phyloP scores from a whole-genome alignment of 2,797 vertebrate species.

The Rallus crepitans region DNA sequence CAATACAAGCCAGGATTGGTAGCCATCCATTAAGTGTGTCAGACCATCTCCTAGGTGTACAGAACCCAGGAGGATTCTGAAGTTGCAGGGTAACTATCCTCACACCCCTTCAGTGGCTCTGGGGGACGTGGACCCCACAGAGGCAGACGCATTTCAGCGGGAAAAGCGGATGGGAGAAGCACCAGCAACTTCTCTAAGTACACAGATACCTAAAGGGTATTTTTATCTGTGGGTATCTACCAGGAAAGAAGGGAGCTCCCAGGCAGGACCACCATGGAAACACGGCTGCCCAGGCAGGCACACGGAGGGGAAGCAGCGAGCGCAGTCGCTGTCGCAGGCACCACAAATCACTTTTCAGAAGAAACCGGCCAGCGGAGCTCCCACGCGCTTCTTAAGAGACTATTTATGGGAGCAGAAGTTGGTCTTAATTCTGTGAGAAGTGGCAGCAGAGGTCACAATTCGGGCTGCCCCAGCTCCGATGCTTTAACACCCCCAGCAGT shows the following conservation, averaged over 20 bases:
- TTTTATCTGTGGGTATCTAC: not conserved
- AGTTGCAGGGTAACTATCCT: fast-evolving
- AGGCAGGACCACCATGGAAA: not conserved
- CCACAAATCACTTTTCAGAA: not conserved
- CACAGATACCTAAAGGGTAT: not conserved
- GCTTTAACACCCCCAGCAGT: not conserved
- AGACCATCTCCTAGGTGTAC: not conserved
- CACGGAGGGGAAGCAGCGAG: not conserved
- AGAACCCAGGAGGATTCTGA: not conserved
- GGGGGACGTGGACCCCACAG: fast-evolving
- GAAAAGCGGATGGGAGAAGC: not conserved
- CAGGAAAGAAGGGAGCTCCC: not conserved
- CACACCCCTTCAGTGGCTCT: fast-evolving
- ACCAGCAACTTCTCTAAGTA: not conserved
- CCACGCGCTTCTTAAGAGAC: conserved; percentile 25
- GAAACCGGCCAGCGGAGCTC: conserved; percentile 16
- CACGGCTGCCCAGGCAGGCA: not conserved
- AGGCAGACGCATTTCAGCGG: not conserved
- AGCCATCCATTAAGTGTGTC: fast-evolving
- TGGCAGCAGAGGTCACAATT: not conserved
- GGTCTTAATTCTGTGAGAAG: not conserved
- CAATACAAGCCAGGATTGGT: not conserved
- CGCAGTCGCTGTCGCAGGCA: not conserved
- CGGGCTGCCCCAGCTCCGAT: not conserved
- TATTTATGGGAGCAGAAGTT: conserved; percentile 56